Evolutionary conservation across 2,888 invertebrate genomes (phyloP), one percentile per base, ranked within the genome.

Genomic region (Mimas tiliae): DNA sequence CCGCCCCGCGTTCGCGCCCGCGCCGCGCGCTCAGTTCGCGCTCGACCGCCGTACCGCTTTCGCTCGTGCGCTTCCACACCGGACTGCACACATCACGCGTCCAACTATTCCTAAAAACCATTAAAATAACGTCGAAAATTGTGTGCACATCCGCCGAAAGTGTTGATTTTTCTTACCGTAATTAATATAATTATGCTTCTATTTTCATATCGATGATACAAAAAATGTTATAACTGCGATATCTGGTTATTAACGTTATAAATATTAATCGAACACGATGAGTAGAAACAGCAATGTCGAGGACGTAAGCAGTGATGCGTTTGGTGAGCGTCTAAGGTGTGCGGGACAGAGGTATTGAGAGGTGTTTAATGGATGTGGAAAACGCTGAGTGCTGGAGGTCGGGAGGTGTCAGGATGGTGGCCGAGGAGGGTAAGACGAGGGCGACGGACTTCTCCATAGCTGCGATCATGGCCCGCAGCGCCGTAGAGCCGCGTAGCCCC

Each of bases 401-500:
- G 73, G 81, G 77, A 72, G 88, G 84, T 70, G 88, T 85, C 83
- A 93, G 88, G 87, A 92, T 93, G 91, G 89, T 93, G 86, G 90
- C 92, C 75, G 91, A 90, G 83, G 92, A 93, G 74, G 80, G 90
- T 75, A 91, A 90, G 88, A 90, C 90, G 72, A 84, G 87, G 90
- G 98, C 98, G 85, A 98, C 98, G 83, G 98, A 98, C 94, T 98
- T 98, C 94, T 98, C 98, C 87, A 98, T 98, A 86, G 98, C 98
- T 78, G 98, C 98, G 83, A 98, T 98, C 89, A 98, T 98, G 97
- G 97, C 98, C 76, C 94, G 95, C 75, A 92, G 90, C 83, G 90
- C 88, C 79, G 88, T 84, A 70, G 89, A 91, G 80, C 88, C 89
- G 78, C 89, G 91, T 79, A 91, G 90, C 81, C 91, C 93, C 81